These are phyloP conservation scores for Danaus chrysippus DNA, from an alignment of 2,888 invertebrate genomes.

Conservation along the genomic window DNA sequence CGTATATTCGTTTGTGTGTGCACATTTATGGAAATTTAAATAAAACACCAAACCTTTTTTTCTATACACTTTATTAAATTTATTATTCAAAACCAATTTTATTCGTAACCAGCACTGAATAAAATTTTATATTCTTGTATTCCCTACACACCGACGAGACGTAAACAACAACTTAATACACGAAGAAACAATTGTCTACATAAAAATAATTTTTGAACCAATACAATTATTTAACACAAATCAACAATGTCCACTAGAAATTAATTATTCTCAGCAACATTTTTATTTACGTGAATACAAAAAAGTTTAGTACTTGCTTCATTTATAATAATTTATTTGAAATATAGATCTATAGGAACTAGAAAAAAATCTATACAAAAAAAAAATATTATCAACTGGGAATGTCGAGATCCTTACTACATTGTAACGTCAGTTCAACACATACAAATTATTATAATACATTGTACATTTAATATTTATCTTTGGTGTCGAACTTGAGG, in stretches of 20 bases:
- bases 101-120: conserved; percentile 25
- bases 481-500: conserved; percentile 67
- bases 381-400: conserved; percentile 48
- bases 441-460: conserved; percentile 43
- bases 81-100: conserved; percentile 26
- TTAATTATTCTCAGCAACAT: no score
- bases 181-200: conserved; percentile 6
- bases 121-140: conserved; percentile 27
- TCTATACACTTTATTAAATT: conserved; percentile 35
- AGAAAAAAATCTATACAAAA: conserved; percentile 50
- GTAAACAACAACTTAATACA: background rate
- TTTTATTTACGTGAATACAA: no score
- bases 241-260: no score
- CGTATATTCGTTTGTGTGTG: no score
- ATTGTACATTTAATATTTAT: conserved; percentile 48
- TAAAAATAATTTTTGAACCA: conserved; percentile 4
- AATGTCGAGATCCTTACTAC: conserved; percentile 67
- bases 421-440: conserved; percentile 49
- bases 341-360: conserved; percentile 45
- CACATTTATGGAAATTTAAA: conserved; percentile 6
- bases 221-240: no score
- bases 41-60: conserved; percentile 25
- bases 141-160: background rate
- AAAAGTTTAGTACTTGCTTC: no score
- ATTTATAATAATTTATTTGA: conserved; percentile 42